These are phyloP conservation scores for Gymnosoma rotundatum DNA, from an alignment of 2,888 invertebrate species.

Conservation along the genomic window DNA sequence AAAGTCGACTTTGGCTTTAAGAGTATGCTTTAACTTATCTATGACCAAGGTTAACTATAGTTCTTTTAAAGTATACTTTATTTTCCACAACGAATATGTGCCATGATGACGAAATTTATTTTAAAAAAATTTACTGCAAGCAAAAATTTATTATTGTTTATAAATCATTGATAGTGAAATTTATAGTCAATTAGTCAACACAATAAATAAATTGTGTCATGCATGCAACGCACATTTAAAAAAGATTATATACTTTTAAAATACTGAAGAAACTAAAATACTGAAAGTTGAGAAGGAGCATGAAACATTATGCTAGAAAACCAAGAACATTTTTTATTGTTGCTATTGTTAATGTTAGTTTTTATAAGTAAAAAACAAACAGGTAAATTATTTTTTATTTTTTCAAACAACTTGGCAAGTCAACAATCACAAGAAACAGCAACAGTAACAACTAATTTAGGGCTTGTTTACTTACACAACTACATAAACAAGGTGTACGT, in stretches of 20 bases:
- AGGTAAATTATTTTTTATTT: constrained; percentile 44
- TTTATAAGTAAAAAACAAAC: constrained; percentile 40
- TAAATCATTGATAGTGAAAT: no score
- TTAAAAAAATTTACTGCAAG: no score
- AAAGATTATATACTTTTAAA: not conserved
- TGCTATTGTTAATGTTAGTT: constrained; percentile 13
- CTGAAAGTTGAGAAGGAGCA: no score
- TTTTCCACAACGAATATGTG: no score
- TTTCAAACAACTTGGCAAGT: constrained; percentile 37
- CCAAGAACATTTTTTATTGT: constrained; percentile 31
- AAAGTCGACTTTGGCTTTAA: no score
- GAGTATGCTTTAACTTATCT: no score
- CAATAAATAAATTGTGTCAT: not conserved
- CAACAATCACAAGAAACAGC: constrained; percentile 31
- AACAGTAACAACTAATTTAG: constrained; percentile 60
- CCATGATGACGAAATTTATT: no score
- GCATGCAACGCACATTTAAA: not conserved
- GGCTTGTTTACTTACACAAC: constrained; percentile 57
- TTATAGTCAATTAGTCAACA: no score
- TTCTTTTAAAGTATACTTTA: no score
- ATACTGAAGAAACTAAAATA: not conserved
- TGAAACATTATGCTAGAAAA: constrained; percentile 27
- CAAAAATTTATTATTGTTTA: no score
- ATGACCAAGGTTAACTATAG: no score
- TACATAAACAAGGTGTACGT: not conserved